These are phyloP conservation scores for Chrysodeixis includens DNA, from an alignment of 2,888 invertebrate genomes.

Conservation along the genomic window DNA sequence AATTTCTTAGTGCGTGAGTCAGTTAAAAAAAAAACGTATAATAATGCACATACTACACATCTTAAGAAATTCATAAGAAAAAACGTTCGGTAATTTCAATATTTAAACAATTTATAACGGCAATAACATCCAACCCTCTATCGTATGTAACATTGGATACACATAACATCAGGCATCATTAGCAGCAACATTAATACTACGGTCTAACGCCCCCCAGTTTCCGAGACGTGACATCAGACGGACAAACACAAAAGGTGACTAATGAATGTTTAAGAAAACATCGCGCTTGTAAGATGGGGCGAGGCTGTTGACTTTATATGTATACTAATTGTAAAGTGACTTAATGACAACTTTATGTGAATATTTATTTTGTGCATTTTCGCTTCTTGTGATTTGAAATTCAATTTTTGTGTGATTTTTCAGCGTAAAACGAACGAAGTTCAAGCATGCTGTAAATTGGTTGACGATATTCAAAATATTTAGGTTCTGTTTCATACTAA, in stretches of 20 bases:
- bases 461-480: too few species aligned
- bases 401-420: too few species aligned
- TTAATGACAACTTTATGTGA: background rate
- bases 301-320: conserved; percentile 35
- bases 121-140: conserved; percentile 27
- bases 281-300: conserved; percentile 52
- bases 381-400: too few species aligned
- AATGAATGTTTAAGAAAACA: conserved; percentile 68
- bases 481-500: too few species aligned
- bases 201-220: conserved; percentile 59
- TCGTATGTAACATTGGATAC: conserved; percentile 40
- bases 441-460: too few species aligned
- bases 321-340: conserved; percentile 4
- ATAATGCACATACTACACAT: too few species aligned
- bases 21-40: too few species aligned
- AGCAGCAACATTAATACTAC: conserved; percentile 60
- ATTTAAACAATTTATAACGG: conserved; percentile 33
- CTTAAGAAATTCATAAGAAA: too few species aligned
- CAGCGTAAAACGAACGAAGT: too few species aligned
- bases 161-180: conserved; percentile 63
- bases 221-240: conserved; percentile 56
- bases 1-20: too few species aligned
- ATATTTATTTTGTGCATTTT: background rate
- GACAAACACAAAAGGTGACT: conserved; percentile 64
- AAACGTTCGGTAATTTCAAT: background rate